These are phyloP conservation scores for Tetheella fluctuosa DNA, from an alignment of 2,888 invertebrate species.

Conservation along the genomic window DNA sequence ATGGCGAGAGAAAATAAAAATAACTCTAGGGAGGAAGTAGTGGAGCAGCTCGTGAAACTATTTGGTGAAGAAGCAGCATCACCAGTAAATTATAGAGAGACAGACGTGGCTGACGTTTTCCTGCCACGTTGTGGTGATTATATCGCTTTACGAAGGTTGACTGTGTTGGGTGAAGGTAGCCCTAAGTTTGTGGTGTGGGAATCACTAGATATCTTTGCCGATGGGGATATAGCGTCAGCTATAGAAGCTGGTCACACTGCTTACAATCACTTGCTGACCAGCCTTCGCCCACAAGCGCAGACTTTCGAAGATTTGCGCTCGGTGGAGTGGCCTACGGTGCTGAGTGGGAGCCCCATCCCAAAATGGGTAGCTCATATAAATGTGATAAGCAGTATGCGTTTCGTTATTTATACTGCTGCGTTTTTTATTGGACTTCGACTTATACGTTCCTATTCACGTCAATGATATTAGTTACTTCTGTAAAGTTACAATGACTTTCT, in stretches of 20 bases:
- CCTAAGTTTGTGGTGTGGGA: conserved; percentile 67
- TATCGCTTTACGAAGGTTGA: conserved; percentile 54
- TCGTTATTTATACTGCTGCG: conserved; percentile 46
- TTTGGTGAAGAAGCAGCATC: conserved; percentile 65
- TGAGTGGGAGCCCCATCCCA: conserved; percentile 41
- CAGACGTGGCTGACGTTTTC: conserved; percentile 60
- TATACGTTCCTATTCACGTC: conserved; percentile 36
- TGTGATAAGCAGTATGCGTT: conserved; percentile 43
- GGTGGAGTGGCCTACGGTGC: conserved; percentile 46
- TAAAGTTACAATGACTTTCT: not conserved
- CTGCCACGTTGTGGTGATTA: conserved; percentile 74
- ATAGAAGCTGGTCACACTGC: conserved; percentile 73
- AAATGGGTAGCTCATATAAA: conserved; percentile 54
- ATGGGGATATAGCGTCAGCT: conserved; percentile 71
- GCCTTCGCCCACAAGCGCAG: conserved; percentile 71
- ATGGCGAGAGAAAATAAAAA: conserved; percentile 41
- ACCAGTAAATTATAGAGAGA: conserved; percentile 64
- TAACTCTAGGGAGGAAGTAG: conserved; percentile 54
- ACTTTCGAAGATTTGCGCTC: conserved; percentile 62
- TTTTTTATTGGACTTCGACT: conserved; percentile 47
- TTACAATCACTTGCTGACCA: conserved; percentile 63
- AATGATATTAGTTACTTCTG: not conserved
- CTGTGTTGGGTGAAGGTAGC: conserved; percentile 29
- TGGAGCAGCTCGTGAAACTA: conserved; percentile 65
- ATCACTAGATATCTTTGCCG: conserved; percentile 72